Conservation (phyloP, 1,140 invertebrate genomes). For the Hycleus phaleratus region DNA sequence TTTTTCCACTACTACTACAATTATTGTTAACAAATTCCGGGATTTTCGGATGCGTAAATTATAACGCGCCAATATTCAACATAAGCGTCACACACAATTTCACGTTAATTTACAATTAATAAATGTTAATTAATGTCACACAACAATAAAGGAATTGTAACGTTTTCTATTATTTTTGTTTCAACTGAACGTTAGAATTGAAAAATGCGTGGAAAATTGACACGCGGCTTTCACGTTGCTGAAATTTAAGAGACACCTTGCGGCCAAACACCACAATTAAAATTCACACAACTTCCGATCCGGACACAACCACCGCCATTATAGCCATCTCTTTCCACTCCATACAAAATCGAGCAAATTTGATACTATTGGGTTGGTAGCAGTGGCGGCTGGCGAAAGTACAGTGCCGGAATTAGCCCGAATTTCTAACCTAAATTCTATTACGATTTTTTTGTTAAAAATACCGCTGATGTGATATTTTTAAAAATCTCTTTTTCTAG, state of each 20-base stretch:
- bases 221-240: constrained; percentile 43
- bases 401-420: background rate
- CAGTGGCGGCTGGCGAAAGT: background rate
- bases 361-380: background rate
- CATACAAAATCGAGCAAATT: background rate
- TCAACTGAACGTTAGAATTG: background rate
- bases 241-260: constrained; percentile 23
- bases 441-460: background rate
- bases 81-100: background rate
- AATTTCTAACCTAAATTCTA: background rate
- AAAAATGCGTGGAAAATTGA: constrained; percentile 34
- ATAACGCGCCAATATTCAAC: constrained; percentile 4
- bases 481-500: background rate
- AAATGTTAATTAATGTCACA: background rate
- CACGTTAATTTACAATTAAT: background rate
- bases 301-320: background rate
- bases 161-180: constrained; percentile 14
- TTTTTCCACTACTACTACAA: constrained; percentile 13
- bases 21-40: constrained; percentile 2
- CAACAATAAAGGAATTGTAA: constrained; percentile 28
- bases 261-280: constrained; percentile 14
- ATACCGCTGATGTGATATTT: background rate
- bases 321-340: background rate
- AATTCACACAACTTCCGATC: background rate
- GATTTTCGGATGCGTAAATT: constrained; percentile 1